Conservation (phyloP, 2,113 vertebrate species). For the Oncorhynchus kisutch region DNA sequence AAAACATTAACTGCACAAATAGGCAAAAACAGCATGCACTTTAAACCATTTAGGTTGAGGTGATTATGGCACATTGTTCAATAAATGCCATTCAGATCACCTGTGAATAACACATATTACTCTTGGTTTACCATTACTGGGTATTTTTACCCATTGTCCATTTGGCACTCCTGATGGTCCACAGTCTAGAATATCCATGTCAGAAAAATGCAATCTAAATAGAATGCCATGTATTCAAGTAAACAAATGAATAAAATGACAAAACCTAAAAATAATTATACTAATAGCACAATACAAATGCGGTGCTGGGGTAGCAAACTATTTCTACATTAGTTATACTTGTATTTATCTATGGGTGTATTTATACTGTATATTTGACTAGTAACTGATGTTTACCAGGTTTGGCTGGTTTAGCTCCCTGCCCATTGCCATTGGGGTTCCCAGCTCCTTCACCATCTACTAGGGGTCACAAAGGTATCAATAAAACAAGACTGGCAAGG, state of each 20-base stretch:
- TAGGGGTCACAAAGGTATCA: slow-evolving; percentile 29
- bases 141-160: slow-evolving; percentile 72
- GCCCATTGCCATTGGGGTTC: slow-evolving; percentile 46
- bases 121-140: slow-evolving; percentile 58
- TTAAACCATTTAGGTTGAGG: neutral
- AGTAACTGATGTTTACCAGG: slow-evolving; percentile 48
- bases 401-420: slow-evolving; percentile 49
- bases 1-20: neutral
- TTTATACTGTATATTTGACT: neutral
- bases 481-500: neutral
- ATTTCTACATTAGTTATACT: neutral
- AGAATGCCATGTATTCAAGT: neutral
- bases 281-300: neutral
- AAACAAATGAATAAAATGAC: neutral
- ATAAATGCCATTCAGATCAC: neutral
- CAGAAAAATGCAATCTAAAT: neutral
- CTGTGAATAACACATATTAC: neutral
- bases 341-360: neutral
- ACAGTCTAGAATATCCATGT: slow-evolving; percentile 59
- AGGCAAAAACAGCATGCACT: neutral
- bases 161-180: slow-evolving; percentile 59
- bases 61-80: neutral
- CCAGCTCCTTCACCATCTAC: slow-evolving; percentile 35
- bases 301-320: no score
- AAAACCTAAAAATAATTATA: neutral